Evolutionary conservation across 2,113 vertebrate genomes (phyloP).

Genomic region (Xerus inauris): DNA sequence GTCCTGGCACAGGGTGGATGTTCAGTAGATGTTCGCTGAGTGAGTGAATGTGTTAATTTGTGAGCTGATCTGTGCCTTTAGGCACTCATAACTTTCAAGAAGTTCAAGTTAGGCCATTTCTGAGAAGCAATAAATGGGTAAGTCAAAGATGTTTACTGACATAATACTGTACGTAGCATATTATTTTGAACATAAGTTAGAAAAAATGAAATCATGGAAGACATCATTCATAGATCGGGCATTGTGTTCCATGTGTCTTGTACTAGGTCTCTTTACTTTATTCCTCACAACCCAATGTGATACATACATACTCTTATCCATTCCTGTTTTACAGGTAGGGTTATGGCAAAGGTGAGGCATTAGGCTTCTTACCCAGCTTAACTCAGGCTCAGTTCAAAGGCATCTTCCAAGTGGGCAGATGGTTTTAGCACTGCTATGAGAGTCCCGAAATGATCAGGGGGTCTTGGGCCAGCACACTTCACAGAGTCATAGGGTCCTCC

Average conservation of each 20-base stretch:
- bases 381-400: not conserved
- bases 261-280: not conserved
- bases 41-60: not conserved
- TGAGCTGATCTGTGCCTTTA: not conserved
- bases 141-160: not conserved
- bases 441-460: not conserved
- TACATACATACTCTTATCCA: not conserved
- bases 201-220: conserved; percentile 23
- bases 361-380: not conserved
- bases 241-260: not conserved
- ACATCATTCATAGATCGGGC: not conserved
- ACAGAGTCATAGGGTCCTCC: not conserved
- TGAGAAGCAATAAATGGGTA: not conserved
- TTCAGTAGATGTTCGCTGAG: not conserved
- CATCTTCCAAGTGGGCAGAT: not conserved
- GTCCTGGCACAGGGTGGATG: not conserved
- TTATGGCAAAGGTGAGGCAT: not conserved
- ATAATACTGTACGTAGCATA: not conserved
- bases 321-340: not conserved
- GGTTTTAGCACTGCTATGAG: not conserved
- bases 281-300: not conserved
- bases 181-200: conserved; percentile 22
- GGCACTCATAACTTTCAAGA: not conserved
- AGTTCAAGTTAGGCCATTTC: not conserved
- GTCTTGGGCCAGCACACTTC: not conserved